Base-by-base conservation (phyloP, 2,888 invertebrate genomes). In the Carcina quercana region DNA sequence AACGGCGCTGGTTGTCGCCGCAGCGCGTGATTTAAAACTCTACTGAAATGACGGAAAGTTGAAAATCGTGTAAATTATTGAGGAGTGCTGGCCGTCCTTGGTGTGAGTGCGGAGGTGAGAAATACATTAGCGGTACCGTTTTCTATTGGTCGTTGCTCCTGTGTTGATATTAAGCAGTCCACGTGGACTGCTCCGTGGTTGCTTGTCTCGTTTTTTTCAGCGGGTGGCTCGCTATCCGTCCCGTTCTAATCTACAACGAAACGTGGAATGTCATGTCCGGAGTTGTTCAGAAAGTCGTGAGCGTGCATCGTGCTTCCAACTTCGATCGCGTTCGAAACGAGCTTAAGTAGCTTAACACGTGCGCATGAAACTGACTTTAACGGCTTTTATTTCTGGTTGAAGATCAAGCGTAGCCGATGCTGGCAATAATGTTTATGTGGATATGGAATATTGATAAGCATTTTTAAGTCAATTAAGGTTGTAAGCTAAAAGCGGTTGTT, bases 391-490 rank as follows among this genome's bases (percentile, higher is more conserved):
- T 58, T 59, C 69, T 15, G 35, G 27, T 21, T 37, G 29, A 2
- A 26, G 10, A n/a, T 2, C 13, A 12, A n/a, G n/a, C n/a, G n/a
- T 7, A 24, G 24, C 12, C 6, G 12, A 24, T 24, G n/a, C 26
- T 45, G 50, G 46, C 49, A 41, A 43, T 47, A 53, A 46, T 54
- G 59, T 47, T 58, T 48, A 49, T 52, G 49, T 40, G 45, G 36
- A 51, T 50, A 44, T 48, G 41, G 48, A 53, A 55, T 73, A 82
- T 82, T 79, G 80, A 82, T 83, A 82, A 83, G 78, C 79, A 80
- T 82, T 83, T 83, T 83, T 83, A 82, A 82, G 82, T 83, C 82
- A 83, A 83, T 82, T 83, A 83, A 80, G 80, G 82, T 79, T 83
- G 82, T 83, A 82, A 80, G 82, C 79, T 83, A 82, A 83, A 83